Conservation (phyloP, 2,888 invertebrate genomes). For the Oxytorus armatus region DNA sequence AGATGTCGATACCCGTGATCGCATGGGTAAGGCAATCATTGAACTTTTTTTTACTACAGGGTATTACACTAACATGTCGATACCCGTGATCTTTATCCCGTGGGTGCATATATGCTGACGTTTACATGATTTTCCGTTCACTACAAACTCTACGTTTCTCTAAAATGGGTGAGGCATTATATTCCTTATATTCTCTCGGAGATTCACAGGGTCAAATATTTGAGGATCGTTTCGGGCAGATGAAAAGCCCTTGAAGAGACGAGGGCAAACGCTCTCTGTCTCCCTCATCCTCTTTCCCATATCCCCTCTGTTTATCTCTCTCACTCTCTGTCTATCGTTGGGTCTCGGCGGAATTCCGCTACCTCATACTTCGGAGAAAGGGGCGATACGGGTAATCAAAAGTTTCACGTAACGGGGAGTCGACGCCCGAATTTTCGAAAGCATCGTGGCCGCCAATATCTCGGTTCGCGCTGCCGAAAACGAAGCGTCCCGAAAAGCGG, state of each 20-base stretch:
- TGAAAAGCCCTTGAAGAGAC: constrained; percentile 48
- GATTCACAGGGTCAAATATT: constrained; percentile 79
- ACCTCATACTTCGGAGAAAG: constrained; percentile 34
- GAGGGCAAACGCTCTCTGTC: constrained; percentile 26
- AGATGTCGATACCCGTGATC: too few species aligned
- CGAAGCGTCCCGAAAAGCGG: constrained; percentile 49
- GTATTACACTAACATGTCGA: too few species aligned
- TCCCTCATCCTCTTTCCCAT: not conserved
- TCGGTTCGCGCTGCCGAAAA: constrained; percentile 41
- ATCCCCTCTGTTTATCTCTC: constrained; percentile 7
- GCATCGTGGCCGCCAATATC: constrained; percentile 60
- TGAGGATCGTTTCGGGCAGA: constrained; percentile 65
- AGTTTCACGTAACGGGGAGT: constrained; percentile 72
- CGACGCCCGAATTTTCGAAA: constrained; percentile 49
- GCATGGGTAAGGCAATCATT: too few species aligned
- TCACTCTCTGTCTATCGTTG: constrained; percentile 14
- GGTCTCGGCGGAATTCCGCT: constrained; percentile 69
- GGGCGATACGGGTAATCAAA: constrained; percentile 83
- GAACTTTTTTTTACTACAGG: too few species aligned
- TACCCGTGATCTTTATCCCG: too few species aligned
- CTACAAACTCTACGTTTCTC: constrained; percentile 42
- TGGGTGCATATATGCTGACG: too few species aligned
- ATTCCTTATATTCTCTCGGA: constrained; percentile 48
- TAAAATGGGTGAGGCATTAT: constrained; percentile 48
- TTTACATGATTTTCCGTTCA: constrained; percentile 49